phyloP scores from a whole-genome alignment of 2,888 invertebrate genomes.

The Tuta absoluta region DNA sequence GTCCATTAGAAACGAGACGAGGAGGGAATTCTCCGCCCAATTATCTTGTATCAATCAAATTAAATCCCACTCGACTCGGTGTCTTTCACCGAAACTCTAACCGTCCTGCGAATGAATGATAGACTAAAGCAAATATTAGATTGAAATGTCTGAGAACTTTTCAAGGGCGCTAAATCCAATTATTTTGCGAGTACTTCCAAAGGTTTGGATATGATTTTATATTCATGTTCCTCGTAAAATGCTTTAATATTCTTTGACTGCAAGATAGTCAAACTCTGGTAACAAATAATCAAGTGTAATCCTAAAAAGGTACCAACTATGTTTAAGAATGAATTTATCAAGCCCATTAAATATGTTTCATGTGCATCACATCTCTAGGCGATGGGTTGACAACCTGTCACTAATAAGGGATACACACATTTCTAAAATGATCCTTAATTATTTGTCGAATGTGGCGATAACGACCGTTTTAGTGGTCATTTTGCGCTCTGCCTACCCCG shows the following conservation, averaged over 20 bases:
- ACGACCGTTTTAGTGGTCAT: too few relatives aligned
- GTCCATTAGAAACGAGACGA: constrained; percentile 46
- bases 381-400: too few relatives aligned
- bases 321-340: too few relatives aligned
- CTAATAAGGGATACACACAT: too few relatives aligned
- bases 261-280: not conserved
- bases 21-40: constrained; percentile 44
- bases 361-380: too few relatives aligned
- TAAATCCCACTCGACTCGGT: constrained; percentile 37
- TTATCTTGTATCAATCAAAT: constrained; percentile 55
- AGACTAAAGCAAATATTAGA: constrained; percentile 22
- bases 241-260: not conserved
- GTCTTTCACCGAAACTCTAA: constrained; percentile 31
- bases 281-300: too few relatives aligned
- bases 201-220: not conserved
- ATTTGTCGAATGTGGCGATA: too few relatives aligned
- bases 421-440: too few relatives aligned
- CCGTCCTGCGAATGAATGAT: constrained; percentile 25
- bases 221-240: not conserved
- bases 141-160: constrained; percentile 14
- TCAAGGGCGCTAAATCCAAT: not conserved
- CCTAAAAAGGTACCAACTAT: too few relatives aligned
- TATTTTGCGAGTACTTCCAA: constrained; percentile 14
- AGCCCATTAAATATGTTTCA: too few relatives aligned
- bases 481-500: too few relatives aligned